phyloP scores from a whole-genome alignment of 2,113 vertebrate genomes.

The Microcebus tavaratra region DNA sequence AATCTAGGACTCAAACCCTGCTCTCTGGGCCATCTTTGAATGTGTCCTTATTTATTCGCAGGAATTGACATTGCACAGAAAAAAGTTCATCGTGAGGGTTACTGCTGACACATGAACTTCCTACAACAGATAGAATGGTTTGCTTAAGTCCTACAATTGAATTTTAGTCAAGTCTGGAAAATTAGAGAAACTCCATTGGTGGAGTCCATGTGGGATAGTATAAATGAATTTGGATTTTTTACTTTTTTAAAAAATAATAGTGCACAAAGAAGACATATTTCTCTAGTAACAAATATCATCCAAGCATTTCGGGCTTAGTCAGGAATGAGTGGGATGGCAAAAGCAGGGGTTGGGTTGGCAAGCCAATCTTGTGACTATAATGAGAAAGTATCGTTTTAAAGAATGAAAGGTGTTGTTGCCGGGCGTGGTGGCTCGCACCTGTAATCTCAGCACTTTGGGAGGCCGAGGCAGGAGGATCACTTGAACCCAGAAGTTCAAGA shows the following conservation, averaged over 20 bases:
- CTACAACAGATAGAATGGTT: neutral
- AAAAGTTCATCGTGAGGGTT: neutral
- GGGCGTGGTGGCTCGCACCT: too few relatives aligned
- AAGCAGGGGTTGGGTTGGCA: neutral
- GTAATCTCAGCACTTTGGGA: too few relatives aligned
- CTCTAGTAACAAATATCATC: neutral
- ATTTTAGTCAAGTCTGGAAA: neutral
- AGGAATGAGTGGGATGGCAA: neutral
- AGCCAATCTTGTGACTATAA: neutral
- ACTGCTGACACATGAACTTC: neutral
- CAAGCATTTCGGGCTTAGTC: neutral
- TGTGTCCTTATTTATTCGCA: neutral
- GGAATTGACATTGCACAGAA: neutral
- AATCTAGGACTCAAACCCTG: neutral
- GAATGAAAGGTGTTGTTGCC: neutral
- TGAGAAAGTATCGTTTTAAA: neutral
- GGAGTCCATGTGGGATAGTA: neutral
- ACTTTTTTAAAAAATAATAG: neutral
- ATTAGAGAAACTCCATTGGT: neutral
- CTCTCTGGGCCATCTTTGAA: slow-evolving; percentile 10
- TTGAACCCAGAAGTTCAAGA: too few relatives aligned
- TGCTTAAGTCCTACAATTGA: neutral
- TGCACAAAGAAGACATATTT: neutral
- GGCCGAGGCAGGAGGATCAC: too few relatives aligned
- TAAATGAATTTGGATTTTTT: neutral